Evolutionary conservation across 2,888 invertebrate species (phyloP), one percentile per base, ranked within the genome.

Genomic region (Caradrina kadenii): DNA sequence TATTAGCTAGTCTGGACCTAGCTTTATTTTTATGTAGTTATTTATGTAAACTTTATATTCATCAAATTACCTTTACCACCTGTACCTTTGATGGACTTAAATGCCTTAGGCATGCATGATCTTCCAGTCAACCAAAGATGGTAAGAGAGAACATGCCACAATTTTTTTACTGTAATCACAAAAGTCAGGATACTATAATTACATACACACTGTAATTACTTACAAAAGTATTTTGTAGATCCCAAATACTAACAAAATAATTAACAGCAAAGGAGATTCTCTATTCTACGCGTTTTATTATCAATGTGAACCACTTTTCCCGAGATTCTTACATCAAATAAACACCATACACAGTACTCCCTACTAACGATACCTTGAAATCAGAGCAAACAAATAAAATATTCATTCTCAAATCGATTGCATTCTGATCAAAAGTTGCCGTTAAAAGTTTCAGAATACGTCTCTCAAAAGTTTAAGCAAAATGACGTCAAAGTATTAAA

Each of bases 401-500:
- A 74, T 79, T 73, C 49, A 79, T 60, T 63, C 48, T 53, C 11
- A 67, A 79, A 79, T 63, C 60, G 50, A 61, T 69, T 74, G 75
- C 69, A 74, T 68, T 69, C 31, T 63, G 39, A 79, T 79, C 80
- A 69, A 61, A 62, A 35, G 35, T 10, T 6, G 35, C 13, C 21
- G 48, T 45, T 45, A 45, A 17, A 11, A 15, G 17, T 10, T 45
- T 17, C 13, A 26, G 50, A 63, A 64, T 45, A 63, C 60, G 48
- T 8, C 52, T 70, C 42, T 63, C 49, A 60, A 55, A 79, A 79
- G 58, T 55, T 69, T 55, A 73, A 76, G 66, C 35, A 59, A 73
- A 76, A 55, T 76, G 67, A 69, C 66, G 64, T 48, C 50, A 26
- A 56, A 22, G 63, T 65, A 72, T 81, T 80, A 80, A 83, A 77